phyloP scores from a whole-genome alignment of 1,140 invertebrate genomes.

The Tetragonula clypearis region DNA sequence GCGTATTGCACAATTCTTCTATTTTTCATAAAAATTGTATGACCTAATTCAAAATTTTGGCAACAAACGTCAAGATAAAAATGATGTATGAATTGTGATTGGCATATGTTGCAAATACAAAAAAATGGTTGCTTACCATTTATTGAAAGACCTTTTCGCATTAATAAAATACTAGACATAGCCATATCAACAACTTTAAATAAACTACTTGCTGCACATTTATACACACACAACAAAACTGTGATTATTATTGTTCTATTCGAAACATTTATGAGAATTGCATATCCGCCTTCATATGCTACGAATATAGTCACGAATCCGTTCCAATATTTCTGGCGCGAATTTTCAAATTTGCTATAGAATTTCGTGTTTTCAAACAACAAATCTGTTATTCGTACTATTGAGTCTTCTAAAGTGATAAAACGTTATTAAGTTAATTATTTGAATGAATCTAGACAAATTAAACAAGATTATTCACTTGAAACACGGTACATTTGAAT shows the following conservation, averaged over 20 bases:
- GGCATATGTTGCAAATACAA: constrained; percentile 21
- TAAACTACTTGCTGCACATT: constrained; percentile 48
- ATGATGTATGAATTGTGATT: constrained; percentile 18
- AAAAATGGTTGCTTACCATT: constrained; percentile 57
- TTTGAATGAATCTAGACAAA: neutral
- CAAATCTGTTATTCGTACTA: neutral
- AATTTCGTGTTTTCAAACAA: neutral
- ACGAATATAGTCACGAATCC: neutral
- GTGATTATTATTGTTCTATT: constrained; percentile 37
- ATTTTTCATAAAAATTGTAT: neutral
- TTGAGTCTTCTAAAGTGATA: neutral
- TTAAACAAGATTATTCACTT: neutral
- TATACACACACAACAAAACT: constrained; percentile 18
- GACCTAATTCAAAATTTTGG: constrained; percentile 4
- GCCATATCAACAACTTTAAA: constrained; percentile 55
- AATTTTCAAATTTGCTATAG: neutral
- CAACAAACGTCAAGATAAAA: constrained; percentile 18
- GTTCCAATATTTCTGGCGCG: neutral
- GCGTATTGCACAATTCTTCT: neutral
- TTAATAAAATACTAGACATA: constrained; percentile 44
- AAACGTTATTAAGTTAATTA: no score
- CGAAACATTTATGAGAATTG: constrained; percentile 2
- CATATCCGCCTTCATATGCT: neutral
- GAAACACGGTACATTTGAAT: neutral
- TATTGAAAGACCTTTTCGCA: constrained; percentile 44